A percentile compares a stretch with the other conserved stretches of the same genome.
These are phyloP conservation scores for Epicampocera succincta DNA, from an alignment of 2,888 invertebrate genomes.

Conservation along the genomic window DNA sequence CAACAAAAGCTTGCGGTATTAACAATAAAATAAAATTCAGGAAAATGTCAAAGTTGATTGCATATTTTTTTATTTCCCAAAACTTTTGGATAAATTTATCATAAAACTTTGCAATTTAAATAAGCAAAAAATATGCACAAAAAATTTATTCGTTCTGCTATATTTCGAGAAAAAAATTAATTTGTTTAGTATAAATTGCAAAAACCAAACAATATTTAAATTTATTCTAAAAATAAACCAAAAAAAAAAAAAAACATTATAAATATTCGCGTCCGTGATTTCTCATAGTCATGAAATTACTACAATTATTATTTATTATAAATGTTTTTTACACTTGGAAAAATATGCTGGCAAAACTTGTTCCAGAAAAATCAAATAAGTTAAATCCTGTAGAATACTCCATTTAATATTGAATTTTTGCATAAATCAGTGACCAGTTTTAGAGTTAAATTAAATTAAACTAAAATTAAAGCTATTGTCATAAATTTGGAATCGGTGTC, in stretches of 20 bases:
- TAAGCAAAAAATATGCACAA: background rate
- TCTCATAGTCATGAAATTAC: slow-evolving; percentile 44
- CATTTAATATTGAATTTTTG: too few relatives aligned
- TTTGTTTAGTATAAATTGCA: slow-evolving; percentile 48
- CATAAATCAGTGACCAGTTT: too few relatives aligned
- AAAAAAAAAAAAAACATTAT: slow-evolving; percentile 47
- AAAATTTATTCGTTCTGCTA: background rate
- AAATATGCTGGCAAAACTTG: background rate
- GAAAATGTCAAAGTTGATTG: background rate
- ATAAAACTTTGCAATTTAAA: background rate
- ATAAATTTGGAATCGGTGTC: too few relatives aligned
- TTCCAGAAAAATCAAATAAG: background rate
- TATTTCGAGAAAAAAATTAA: slow-evolving; percentile 43
- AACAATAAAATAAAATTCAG: too few relatives aligned
- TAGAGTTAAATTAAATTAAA: too few relatives aligned
- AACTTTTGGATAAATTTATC: background rate
- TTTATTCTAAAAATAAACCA: slow-evolving; percentile 39
- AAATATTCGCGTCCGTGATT: slow-evolving; percentile 45
- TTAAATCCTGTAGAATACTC: too few relatives aligned
- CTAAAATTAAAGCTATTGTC: too few relatives aligned
- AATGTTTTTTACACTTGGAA: slow-evolving; percentile 14
- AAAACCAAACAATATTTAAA: slow-evolving; percentile 51
- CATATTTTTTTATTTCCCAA: background rate
- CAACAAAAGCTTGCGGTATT: too few relatives aligned
- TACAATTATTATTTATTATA: slow-evolving; percentile 19